Base-by-base conservation (phyloP, 2,113 vertebrate species). In the Arvicanthis niloticus region DNA sequence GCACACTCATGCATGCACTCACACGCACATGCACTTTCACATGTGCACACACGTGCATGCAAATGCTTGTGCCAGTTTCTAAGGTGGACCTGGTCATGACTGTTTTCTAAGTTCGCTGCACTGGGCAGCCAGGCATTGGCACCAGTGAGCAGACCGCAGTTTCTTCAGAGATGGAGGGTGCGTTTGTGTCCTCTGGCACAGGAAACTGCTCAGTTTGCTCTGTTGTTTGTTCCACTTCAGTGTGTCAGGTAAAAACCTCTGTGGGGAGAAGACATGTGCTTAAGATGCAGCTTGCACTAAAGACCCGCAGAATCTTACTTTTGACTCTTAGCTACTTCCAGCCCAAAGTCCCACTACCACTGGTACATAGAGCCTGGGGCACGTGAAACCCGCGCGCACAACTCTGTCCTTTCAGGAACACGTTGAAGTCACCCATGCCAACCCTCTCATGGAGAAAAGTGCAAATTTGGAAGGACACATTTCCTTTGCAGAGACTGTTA, bases 401-500 rank as follows among this genome's bases (percentile, higher is more conserved):
- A n/a, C 21, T 89, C 51, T 56, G 34, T 48, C 40, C 62, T 29
- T 1, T 78, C 45, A 70, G 72, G 48, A 87, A 96, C 40, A 37
- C 84, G 73, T 62, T 62, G 76, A 65, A n/a, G 17, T 68, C 37
- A 13, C 48, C 37, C 34, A 34, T 3, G 21, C 10, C 60, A 34
- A 91, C 60, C 42, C 37, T 67, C 13, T n/a, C 53, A 56, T 0
- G 1, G 75, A 65, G 22, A 11, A 26, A 37, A 40, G 21, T 7
- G 13, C 29, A 53, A 16, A n/a, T 62, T 40, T 56, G 10, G 37
- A 91, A 94, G 60, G 67, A 80, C 4, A 53, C 7, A 17, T 81
- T 60, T 67, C 17, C 86, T 77, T 96, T 77, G 85, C 86, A 77
- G 76, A 70, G 24, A 40, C 78, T 86, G 62, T 92, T 58, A 87